A percentile compares a stretch with the other conserved stretches of the same genome.
Evolutionary conservation across 2,113 vertebrate species (phyloP).

Genomic region (Amazona guildingii): DNA sequence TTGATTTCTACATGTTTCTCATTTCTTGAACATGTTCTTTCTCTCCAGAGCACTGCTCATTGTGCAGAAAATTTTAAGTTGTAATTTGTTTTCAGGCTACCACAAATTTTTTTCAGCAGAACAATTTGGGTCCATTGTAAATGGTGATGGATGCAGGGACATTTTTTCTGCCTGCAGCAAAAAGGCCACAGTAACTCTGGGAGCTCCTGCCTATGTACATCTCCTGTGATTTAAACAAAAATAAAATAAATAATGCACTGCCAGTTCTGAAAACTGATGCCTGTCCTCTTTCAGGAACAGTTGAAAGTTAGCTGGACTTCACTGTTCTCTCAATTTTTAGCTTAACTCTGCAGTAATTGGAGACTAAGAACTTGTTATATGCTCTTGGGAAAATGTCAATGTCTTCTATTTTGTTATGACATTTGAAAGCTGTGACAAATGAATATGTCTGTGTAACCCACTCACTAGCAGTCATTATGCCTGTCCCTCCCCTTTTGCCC

Average conservation of each 20-base stretch:
- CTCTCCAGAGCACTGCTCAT: neutral
- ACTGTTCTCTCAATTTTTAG: neutral
- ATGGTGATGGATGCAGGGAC: neutral
- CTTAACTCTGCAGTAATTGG: neutral
- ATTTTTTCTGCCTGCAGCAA: neutral
- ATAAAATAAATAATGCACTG: neutral
- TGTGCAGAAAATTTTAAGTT: neutral
- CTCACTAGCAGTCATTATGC: neutral
- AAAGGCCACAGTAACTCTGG: neutral
- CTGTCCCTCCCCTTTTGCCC: neutral
- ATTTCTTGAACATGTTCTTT: neutral
- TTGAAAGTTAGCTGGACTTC: neutral
- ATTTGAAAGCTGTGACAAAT: constrained; percentile 29
- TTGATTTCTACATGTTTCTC: constrained; percentile 13
- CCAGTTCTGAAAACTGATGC: neutral
- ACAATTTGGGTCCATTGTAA: neutral
- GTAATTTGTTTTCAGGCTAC: constrained; percentile 15
- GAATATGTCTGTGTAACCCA: neutral
- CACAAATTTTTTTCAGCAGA: neutral
- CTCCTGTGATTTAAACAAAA: neutral
- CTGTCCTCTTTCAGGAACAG: neutral
- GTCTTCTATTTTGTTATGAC: neutral
- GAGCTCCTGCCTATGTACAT: neutral
- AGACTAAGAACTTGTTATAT: neutral
- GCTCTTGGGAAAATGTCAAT: constrained; percentile 16